Percentiles rank a stretch among this genome's conserved stretches.
Conservation (phyloP, 2,797 vertebrate genomes). For the Kryptopterus vitreolus region DNA sequence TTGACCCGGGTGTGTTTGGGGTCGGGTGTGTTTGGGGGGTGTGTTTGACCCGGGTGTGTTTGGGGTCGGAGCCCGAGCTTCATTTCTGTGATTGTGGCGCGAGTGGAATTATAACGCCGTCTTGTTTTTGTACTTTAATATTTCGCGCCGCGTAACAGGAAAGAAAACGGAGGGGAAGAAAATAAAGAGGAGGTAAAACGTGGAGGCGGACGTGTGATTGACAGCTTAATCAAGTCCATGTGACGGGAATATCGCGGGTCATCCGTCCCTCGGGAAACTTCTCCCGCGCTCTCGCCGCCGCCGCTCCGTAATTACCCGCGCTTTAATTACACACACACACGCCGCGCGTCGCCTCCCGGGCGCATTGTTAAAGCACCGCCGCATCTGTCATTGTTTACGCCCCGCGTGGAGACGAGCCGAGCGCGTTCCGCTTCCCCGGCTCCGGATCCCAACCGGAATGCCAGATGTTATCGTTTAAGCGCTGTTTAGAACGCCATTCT, state of each 20-base stretch:
- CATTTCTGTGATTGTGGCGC: no score
- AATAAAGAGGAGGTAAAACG: background rate
- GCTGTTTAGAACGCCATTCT: slow-evolving; percentile 33
- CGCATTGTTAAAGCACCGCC: slow-evolving; percentile 49
- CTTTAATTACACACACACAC: slow-evolving; percentile 43
- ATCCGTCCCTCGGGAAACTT: slow-evolving; percentile 1
- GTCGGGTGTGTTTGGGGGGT: no score
- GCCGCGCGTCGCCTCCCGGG: slow-evolving; percentile 30
- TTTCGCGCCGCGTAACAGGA: background rate
- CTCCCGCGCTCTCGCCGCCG: slow-evolving; percentile 3
- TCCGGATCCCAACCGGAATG: slow-evolving; percentile 30
- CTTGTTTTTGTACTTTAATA: slow-evolving; percentile 25
- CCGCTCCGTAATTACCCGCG: slow-evolving; percentile 16
- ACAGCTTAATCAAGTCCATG: slow-evolving; percentile 29
- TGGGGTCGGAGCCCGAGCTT: slow-evolving; percentile 13
- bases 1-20: no score
- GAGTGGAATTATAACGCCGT: background rate
- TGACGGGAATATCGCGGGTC: slow-evolving; percentile 14
- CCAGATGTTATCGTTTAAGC: slow-evolving; percentile 53
- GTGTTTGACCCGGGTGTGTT: no score
- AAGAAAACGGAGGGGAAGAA: no score
- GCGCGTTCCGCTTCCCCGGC: slow-evolving; percentile 6
- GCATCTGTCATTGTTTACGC: slow-evolving; percentile 54
- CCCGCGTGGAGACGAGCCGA: slow-evolving; percentile 41
- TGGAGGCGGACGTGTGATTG: slow-evolving; percentile 5